Evolutionary conservation across 2,113 vertebrate genomes (phyloP).

Genomic region (Oncorhynchus masou): DNA sequence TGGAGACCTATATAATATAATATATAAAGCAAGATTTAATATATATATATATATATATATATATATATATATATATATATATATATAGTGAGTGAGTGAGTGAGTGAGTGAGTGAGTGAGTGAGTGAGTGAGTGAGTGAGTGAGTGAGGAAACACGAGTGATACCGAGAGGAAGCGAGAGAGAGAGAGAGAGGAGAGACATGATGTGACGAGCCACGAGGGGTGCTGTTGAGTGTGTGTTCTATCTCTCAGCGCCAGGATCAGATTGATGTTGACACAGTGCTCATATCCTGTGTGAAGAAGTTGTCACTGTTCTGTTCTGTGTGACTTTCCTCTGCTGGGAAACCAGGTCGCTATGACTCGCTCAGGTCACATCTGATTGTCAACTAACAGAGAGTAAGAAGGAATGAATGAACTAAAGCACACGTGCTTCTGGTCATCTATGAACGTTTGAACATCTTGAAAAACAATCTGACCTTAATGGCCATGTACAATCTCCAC

Average conservation of each 20-base stretch:
- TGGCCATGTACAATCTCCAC: too few species aligned
- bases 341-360: constrained; percentile 48
- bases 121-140: constrained; percentile 11
- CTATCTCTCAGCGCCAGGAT: constrained; percentile 31
- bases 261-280: constrained; percentile 58
- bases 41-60: too few species aligned
- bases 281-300: constrained; percentile 68
- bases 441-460: too few species aligned
- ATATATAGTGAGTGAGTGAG: background rate
- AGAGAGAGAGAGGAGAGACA: background rate
- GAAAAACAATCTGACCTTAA: too few species aligned
- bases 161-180: background rate
- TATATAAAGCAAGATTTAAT: too few species aligned
- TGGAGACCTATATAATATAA: too few species aligned
- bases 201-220: background rate
- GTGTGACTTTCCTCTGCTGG: constrained; percentile 36
- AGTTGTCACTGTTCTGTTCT: constrained; percentile 61
- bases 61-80: too few species aligned
- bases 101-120: constrained; percentile 22
- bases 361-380: too few species aligned
- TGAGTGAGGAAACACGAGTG: background rate
- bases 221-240: constrained; percentile 31
- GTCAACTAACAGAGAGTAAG: too few species aligned
- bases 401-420: too few species aligned
- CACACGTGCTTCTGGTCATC: too few species aligned